phyloP scores from a whole-genome alignment of 2,888 invertebrate species.

The Cryptops parisi region DNA sequence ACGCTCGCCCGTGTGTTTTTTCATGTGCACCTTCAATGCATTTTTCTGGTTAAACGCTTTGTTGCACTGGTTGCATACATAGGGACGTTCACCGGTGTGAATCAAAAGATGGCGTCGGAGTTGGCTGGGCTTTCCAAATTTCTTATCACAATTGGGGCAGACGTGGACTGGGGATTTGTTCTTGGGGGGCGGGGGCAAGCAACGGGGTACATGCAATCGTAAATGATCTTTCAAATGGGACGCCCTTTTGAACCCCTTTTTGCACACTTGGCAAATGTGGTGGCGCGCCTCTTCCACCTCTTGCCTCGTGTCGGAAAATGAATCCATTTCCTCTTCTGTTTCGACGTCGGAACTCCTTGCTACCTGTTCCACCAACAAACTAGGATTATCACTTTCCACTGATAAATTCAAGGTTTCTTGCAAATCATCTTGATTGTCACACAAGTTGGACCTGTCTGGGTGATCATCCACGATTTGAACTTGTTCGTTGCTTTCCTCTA shows the following conservation, averaged over 20 bases:
- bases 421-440: not conserved
- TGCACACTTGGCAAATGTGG: constrained; percentile 23
- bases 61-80: constrained; percentile 41
- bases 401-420: not conserved
- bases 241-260: constrained; percentile 27
- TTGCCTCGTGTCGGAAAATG: not conserved
- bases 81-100: constrained; percentile 45
- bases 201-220: constrained; percentile 23
- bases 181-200: not conserved
- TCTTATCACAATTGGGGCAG: constrained; percentile 37
- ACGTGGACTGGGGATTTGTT: constrained; percentile 9
- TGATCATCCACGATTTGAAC: not conserved
- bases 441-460: not conserved
- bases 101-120: constrained; percentile 40
- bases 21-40: constrained; percentile 43
- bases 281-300: not conserved
- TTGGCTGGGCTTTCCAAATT: constrained; percentile 41
- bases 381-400: not conserved
- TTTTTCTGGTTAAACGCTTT: constrained; percentile 46
- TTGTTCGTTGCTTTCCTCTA: not conserved
- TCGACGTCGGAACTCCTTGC: not conserved
- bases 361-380: not conserved
- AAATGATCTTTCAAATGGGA: constrained; percentile 29
- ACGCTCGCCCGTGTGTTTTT: constrained; percentile 41
- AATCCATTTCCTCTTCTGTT: not conserved